Evolutionary conservation across 35 echinoderm and acorn worm genomes (phyloP), one percentile per base, ranked within the genome.

Genomic region (Lytechinus pictus): DNA sequence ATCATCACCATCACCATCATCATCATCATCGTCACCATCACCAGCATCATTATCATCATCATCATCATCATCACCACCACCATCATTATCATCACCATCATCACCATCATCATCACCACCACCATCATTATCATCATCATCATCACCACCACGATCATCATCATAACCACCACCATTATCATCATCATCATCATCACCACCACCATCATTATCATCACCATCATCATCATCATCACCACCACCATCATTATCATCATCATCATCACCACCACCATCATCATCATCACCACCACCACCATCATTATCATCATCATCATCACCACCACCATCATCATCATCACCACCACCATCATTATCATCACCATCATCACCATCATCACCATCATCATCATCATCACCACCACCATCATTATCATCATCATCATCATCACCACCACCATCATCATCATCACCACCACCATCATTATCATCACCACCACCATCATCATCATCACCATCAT

Each of bases 151-250:
- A 21, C 24, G 13, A 11, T 21, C 5, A 21, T 72, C 3, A 21
- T 1, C 24, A 3, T 72, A 24, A 5, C 24, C n/a, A 21, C 24
- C 12, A 66, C 60, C 14, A 19, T 21, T 24, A 21, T 91, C 28
- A 14, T 13, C 91, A 54, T 27, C 91, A 54, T 93, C 10, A 4
- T 93, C 91, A 10, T 54, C 91, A 93, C 9, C 91, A n/a, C n/a
- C n/a, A n/a, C n/a, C n/a, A n/a, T n/a, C n/a, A n/a, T n/a, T n/a
- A 94, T 94, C 92, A 94, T 94, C 24, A 94, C 56, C 54, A 94
- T 27, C 27, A 54, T 9, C 10, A 94, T 54, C 92, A 19, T 54
- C 52, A 94, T 29, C 54, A 54, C 4, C 92, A 94, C 52, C 92
- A 94, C 55, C 92, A 94, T 57, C 92, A 94, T 57, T 53, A 55